Percentiles rank a stretch among this genome's conserved stretches.
Conservation (phyloP, 2,888 invertebrate genomes). For the Hypolimnas misippus region DNA sequence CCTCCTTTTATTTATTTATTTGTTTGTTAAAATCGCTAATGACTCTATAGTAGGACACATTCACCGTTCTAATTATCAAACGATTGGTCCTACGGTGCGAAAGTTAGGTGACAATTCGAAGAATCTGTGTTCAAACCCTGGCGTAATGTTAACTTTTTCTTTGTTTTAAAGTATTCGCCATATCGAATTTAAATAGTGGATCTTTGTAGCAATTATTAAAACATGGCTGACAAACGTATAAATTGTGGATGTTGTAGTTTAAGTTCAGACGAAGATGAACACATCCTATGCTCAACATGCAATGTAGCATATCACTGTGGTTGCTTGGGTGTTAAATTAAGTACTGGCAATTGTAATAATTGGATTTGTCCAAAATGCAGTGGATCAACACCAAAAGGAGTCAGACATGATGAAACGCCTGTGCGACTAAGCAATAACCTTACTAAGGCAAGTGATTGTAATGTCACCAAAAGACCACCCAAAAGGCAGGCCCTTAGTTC, state of each 20-base stretch:
- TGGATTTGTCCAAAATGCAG: too few species aligned
- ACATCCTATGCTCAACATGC: background rate
- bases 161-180: too few species aligned
- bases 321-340: background rate
- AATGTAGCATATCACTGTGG: background rate
- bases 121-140: background rate
- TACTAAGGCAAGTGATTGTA: background rate
- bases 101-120: background rate
- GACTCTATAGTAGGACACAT: background rate
- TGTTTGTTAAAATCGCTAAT: too few species aligned
- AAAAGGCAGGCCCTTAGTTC: constrained; percentile 18
- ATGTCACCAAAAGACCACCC: constrained; percentile 17
- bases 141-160: too few species aligned
- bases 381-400: too few species aligned
- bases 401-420: too few species aligned
- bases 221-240: too few species aligned
- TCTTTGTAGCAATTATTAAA: too few species aligned
- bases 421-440: too few species aligned
- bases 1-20: background rate
- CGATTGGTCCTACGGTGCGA: background rate
- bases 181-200: too few species aligned
- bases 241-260: too few species aligned
- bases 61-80: background rate
- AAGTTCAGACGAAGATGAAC: too few species aligned
- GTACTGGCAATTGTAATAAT: background rate